Evolutionary conservation across 2,888 invertebrate genomes (phyloP), one percentile per base, ranked within the genome.

Genomic region (Calliopum simillimum): DNA sequence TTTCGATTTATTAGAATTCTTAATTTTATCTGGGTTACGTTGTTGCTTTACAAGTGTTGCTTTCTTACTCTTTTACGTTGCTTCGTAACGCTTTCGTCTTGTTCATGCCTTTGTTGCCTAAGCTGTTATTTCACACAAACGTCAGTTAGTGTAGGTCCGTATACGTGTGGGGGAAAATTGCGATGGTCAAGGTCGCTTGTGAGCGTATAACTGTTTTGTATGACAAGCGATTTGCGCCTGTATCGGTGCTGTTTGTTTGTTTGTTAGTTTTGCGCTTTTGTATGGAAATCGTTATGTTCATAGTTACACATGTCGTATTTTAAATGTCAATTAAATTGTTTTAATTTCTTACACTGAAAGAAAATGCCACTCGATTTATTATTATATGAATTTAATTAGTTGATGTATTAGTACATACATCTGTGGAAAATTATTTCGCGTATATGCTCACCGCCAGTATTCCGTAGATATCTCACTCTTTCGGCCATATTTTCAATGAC

Each of bases 121-220:
- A 19, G 41, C 44, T n/a, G 43, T 25, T n/a, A n/a, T n/a, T n/a
- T 19, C 16, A 16, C 44, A 16, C n/a, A 59, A 33, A 33, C 8
- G 8, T 33, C 33, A 8, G 33, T 8, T 33, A 1, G 33, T 33
- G 33, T 33, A 33, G 33, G 23, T 23, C 11, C 14, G 14, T 41
- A 41, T 41, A 3, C 14, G 51, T 51, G 64, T 58, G 55, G 56
- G 46, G 25, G 78, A 75, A 79, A 81, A 80, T 80, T 80, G 81
- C 79, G 80, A 81, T 80, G 80, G 80, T 81, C 80, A 80, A 81
- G 80, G 80, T 80, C 79, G 79, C 76, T 80, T 76, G 76, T 79
- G 75, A 66, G 80, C 77, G 80, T 77, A 79, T 53, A 21, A 33
- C 33, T 33, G 33, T 33, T 33, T 33, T 33, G 33, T 33, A 33